These are phyloP conservation scores for Synanthedon vespiformis DNA, from an alignment of 2,888 invertebrate genomes.

Conservation along the genomic window DNA sequence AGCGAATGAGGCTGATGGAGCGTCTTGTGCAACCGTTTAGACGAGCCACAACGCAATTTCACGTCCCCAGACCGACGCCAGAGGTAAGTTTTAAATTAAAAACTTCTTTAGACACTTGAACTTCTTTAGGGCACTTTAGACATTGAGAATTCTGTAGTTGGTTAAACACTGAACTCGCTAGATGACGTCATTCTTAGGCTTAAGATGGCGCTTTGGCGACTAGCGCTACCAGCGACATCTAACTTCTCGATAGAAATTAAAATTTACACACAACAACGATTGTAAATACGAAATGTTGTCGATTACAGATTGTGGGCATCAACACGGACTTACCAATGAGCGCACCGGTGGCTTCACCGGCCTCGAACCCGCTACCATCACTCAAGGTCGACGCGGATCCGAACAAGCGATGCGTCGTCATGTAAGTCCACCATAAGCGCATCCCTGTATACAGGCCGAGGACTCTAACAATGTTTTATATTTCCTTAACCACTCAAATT, in stretches of 20 bases:
- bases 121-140: too few species aligned
- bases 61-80: constrained; percentile 19
- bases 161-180: too few species aligned
- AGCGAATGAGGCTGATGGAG: constrained; percentile 42
- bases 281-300: background rate
- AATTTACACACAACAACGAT: background rate
- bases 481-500: too few species aligned
- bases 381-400: constrained; percentile 21
- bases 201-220: too few species aligned
- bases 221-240: too few species aligned
- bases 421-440: constrained; percentile 19
- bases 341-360: constrained; percentile 32
- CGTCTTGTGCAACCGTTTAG: constrained; percentile 30
- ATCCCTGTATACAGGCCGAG: too few species aligned
- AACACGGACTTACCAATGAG: constrained; percentile 54
- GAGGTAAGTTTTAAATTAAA: constrained; percentile 17
- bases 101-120: too few species aligned
- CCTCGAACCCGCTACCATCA: constrained; percentile 40
- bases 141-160: too few species aligned
- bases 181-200: too few species aligned
- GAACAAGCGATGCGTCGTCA: constrained; percentile 28
- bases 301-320: constrained; percentile 51
- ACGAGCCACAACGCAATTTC: constrained; percentile 13
- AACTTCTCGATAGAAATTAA: too few species aligned
- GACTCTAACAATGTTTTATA: too few species aligned